Percentiles rank a stretch among this genome's conserved stretches.
phyloP scores from a whole-genome alignment of 2,888 invertebrate species.

The Odontomyia ornata region DNA sequence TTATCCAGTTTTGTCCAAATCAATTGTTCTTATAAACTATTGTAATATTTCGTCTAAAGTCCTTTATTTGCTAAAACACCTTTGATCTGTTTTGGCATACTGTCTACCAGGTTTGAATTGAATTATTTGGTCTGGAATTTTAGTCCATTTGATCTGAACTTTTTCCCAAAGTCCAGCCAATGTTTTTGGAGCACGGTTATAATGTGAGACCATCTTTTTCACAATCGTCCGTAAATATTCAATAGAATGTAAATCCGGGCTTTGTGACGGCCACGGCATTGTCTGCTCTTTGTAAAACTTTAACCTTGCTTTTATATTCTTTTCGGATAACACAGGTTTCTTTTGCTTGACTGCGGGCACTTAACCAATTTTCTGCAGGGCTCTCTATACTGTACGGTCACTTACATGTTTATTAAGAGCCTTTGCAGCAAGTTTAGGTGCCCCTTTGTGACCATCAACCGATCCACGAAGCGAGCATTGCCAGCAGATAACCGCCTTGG shows the following conservation, averaged over 20 bases:
- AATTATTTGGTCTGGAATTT: neutral
- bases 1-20: slow-evolving; percentile 17
- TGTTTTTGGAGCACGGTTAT: no score
- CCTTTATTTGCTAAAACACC: neutral
- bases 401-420: no score
- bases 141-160: no score
- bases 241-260: neutral
- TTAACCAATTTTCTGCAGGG: neutral
- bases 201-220: no score
- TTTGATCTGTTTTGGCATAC: neutral
- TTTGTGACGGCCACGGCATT: slow-evolving; percentile 11
- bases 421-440: neutral
- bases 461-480: neutral
- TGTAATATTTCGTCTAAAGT: slow-evolving; percentile 1
- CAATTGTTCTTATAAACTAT: neutral
- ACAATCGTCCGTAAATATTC: slow-evolving; percentile 7
- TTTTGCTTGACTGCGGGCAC: no score
- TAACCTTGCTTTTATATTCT: neutral
- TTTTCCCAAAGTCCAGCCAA: no score
- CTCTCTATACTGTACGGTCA: neutral
- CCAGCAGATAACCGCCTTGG: no score
- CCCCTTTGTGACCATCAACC: neutral
- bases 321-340: neutral
- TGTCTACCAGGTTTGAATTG: neutral
- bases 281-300: neutral